Conservation (phyloP, 2,888 invertebrate genomes). For the Lycia hirtaria region DNA sequence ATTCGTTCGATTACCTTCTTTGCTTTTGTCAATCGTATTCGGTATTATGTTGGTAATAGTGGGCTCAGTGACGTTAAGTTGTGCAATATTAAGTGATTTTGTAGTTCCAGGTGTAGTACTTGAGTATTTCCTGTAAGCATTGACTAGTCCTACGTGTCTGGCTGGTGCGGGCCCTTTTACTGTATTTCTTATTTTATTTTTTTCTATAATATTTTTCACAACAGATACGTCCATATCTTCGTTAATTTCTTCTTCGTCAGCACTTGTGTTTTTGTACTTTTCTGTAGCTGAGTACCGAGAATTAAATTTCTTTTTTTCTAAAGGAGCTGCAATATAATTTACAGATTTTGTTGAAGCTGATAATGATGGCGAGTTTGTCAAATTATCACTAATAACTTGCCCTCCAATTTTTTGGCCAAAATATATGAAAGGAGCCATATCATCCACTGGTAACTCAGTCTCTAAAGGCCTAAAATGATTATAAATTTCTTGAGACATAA, state of each 20-base stretch:
- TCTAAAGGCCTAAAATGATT: slow-evolving; percentile 88
- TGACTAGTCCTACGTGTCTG: slow-evolving; percentile 74
- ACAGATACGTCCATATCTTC: slow-evolving; percentile 87
- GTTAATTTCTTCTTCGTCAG: slow-evolving; percentile 84
- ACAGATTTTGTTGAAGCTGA: slow-evolving; percentile 81
- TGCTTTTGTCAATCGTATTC: slow-evolving; percentile 53
- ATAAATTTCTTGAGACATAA: slow-evolving; percentile 87
- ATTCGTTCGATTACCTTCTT: slow-evolving; percentile 52
- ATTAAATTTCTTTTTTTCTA: slow-evolving; percentile 75
- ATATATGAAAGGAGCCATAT: slow-evolving; percentile 89
- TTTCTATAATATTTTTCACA: slow-evolving; percentile 82
- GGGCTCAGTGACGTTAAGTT: slow-evolving; percentile 67
- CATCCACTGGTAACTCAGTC: slow-evolving; percentile 86
- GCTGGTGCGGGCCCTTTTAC: slow-evolving; percentile 82
- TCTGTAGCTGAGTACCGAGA: slow-evolving; percentile 79
- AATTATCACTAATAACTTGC: slow-evolving; percentile 69
- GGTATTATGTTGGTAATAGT: slow-evolving; percentile 59
- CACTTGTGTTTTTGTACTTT: slow-evolving; percentile 77
- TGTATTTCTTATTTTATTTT: slow-evolving; percentile 81
- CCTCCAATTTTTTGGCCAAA: slow-evolving; percentile 88
- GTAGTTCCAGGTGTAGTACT: slow-evolving; percentile 63
- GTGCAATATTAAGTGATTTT: slow-evolving; percentile 61
- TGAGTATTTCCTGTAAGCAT: slow-evolving; percentile 76
- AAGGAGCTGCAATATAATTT: slow-evolving; percentile 72
- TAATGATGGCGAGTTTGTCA: slow-evolving; percentile 75